Conservation (phyloP, 2,797 vertebrate genomes). For the Bucorvus abyssinicus region DNA sequence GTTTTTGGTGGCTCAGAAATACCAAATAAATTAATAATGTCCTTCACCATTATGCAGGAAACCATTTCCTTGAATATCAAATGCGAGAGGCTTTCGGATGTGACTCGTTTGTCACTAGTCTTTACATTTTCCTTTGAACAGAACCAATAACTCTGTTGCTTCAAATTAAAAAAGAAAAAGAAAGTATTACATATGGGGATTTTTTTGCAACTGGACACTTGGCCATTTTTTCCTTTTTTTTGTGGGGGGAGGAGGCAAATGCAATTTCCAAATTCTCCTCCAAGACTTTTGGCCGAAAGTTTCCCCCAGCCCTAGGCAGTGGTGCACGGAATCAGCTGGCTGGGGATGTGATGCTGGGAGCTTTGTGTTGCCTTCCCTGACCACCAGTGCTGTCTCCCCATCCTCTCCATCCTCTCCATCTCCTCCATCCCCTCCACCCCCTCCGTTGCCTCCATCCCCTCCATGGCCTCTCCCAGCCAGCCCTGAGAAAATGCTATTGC, state of each 20-base stretch:
- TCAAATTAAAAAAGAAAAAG: neutral
- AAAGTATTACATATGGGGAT: neutral
- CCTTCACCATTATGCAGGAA: neutral
- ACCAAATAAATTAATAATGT: neutral
- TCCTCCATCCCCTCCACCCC: neutral
- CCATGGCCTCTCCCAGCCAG: neutral
- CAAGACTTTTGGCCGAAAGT: neutral
- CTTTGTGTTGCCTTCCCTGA: neutral
- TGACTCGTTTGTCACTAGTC: neutral
- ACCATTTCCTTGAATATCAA: neutral
- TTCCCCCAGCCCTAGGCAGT: neutral
- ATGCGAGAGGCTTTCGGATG: neutral
- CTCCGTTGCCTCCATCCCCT: neutral
- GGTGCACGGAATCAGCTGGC: neutral
- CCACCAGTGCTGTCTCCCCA: rapidly evolving
- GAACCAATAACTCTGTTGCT: neutral
- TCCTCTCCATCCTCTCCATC: neutral
- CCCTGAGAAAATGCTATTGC: neutral
- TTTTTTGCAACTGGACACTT: neutral
- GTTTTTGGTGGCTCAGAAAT: neutral
- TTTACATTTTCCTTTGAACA: neutral
- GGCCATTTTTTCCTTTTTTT: neutral
- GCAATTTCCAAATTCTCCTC: neutral
- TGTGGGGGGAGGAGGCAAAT: neutral
- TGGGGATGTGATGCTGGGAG: neutral